Base-by-base conservation (phyloP, 2,797 vertebrate species). In the Dicrostonyx torquatus region DNA sequence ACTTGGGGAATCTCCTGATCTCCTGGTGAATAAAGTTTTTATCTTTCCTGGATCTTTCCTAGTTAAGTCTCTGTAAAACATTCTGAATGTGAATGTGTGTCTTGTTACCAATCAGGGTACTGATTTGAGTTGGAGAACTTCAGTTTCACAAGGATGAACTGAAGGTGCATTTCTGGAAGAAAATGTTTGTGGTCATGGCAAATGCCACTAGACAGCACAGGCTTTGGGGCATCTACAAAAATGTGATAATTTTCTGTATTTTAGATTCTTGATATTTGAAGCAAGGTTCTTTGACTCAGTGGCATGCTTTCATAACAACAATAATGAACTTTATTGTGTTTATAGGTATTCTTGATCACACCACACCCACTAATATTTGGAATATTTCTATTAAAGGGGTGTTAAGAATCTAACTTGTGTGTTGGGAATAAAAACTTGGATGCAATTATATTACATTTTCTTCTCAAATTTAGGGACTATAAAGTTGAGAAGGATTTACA, bases 91-190 rank as follows among this genome's bases (percentile, higher is more conserved):
- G 9, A 45, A 94, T 97, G 94, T 96, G 77, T 97, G 96, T 78
- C 87, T 97, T 97, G 82, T 96, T 98, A 97, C 96, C 95, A 97
- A 98, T 97, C 26, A 83, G 26, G 90, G 55, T 96, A 97, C 92
- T 97, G 94, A 96, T 97, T 97, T 64, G 83, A 75, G 96, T 91
- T 89, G 96, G 96, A 97, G 94, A 96, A 94, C 91, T 94, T 94
- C 58, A 96, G 40, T 84, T 97, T 98, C 96, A 95, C 93, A 96
- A 96, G 93, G 96, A 96, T 97, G 76, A 73, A 87, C 97, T 96
- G 94, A 97, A 96, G 97, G 31, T 77, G 53, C 94, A 90, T 96
- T 98, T 95, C 70, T 97, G 96, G 97, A 97, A 96, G 60, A 50
- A 55, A 97, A 92, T 98, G 97, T 98, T 97, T 93, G 91, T 97